Percentiles rank a stretch among this genome's conserved stretches.
These are phyloP conservation scores for Molothrus ater DNA, from an alignment of 2,797 vertebrate genomes.

Conservation along the genomic window DNA sequence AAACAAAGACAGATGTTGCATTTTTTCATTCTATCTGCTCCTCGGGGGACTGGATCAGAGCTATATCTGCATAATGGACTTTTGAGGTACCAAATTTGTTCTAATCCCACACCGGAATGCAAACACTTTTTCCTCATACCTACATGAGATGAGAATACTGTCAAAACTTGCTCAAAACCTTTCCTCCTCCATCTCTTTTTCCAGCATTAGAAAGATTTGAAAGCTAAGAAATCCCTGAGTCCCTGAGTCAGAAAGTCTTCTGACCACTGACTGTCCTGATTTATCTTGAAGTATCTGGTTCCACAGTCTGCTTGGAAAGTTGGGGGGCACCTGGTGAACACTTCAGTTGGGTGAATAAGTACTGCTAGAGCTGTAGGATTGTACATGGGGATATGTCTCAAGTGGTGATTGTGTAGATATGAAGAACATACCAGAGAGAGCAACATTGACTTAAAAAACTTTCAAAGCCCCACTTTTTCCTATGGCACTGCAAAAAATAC, in stretches of 20 bases:
- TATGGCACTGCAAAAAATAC: not conserved
- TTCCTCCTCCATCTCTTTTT: not conserved
- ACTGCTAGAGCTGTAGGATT: too few species aligned
- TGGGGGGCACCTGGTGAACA: not conserved
- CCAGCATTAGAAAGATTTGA: not conserved
- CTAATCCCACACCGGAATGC: not conserved
- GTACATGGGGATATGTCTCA: fast-evolving
- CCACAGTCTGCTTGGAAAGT: fast-evolving
- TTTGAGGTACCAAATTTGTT: not conserved
- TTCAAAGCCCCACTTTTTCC: not conserved
- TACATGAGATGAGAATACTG: not conserved
- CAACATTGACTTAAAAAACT: not conserved
- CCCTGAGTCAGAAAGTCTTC: not conserved
- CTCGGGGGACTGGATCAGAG: not conserved
- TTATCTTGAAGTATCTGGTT: not conserved
- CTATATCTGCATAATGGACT: not conserved
- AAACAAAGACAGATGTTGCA: not conserved
- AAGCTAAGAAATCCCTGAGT: not conserved
- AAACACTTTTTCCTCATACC: not conserved
- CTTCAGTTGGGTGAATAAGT: not conserved
- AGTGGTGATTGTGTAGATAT: not conserved
- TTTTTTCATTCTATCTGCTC: not conserved
- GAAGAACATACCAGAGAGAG: not conserved
- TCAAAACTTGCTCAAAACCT: not conserved
- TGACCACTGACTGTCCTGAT: not conserved